Conservation (phyloP, 2,113 vertebrate species). For the Cinclus cinclus region DNA sequence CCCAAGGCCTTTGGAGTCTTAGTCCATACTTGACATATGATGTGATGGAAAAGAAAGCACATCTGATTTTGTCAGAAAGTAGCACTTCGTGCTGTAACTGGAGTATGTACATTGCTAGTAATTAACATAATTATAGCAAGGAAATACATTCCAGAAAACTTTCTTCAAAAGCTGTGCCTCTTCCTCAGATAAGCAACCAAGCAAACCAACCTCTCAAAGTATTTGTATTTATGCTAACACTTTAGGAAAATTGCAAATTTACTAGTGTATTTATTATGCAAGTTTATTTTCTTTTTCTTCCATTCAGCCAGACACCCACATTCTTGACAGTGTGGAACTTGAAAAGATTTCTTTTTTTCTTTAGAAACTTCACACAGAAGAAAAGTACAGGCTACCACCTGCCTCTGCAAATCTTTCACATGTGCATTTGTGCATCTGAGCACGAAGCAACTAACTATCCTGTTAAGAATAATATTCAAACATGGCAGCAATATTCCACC, state of each 20-base stretch:
- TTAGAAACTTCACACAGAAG: conserved; percentile 26
- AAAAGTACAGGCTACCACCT: conserved; percentile 34
- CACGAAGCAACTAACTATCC: background rate
- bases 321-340: conserved; percentile 56
- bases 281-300: conserved; percentile 46
- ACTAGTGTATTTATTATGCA: conserved; percentile 35
- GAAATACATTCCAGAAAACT: background rate
- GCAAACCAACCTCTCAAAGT: background rate
- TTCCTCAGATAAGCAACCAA: background rate
- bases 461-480: background rate
- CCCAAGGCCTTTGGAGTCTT: background rate
- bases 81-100: background rate
- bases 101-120: background rate
- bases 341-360: conserved; percentile 27
- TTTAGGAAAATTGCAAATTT: conserved; percentile 10
- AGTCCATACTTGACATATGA: background rate
- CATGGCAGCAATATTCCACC: background rate
- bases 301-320: conserved; percentile 61
- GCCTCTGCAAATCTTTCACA: background rate
- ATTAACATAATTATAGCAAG: background rate
- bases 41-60: background rate
- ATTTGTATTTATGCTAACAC: background rate
- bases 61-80: background rate
- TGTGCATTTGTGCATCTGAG: background rate
- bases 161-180: background rate